Base-by-base conservation (phyloP, 2,113 vertebrate genomes). In the Pollimyrus isidori region DNA sequence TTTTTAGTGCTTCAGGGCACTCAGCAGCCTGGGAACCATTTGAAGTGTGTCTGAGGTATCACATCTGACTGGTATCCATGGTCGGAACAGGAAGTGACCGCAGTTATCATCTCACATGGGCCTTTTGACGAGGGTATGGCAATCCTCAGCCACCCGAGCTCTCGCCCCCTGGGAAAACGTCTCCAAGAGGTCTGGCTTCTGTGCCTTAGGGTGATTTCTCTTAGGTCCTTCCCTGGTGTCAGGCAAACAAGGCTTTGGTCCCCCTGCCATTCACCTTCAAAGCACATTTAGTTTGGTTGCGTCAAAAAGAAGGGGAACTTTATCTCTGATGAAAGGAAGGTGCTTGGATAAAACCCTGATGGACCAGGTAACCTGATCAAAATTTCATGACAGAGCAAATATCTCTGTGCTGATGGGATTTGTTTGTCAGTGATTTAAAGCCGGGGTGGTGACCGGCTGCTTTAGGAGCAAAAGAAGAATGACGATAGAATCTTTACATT, bases 291-390 rank as follows among this genome's bases (percentile, higher is more conserved):
- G 52, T 62, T 89, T 89, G 76, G 19, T 89, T 42, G 26, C 17
- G 39, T 84, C 50, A 52, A 45, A 39, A 58, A 58, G 85, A 46
- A 45, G 53, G 39, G 35, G 35, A 89, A 26, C 88, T 56, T 89
- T 84, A 89, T 89, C 76, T 53, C 7, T 45, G 88, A 89, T 89
- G 50, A 89, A 46, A 89, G 65, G 9, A 83, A 39, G 39, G 30
- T 58, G 88, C 23, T 9, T 26, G 50, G 39, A 52, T 58, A 46
- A 85, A 62, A 23, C 76, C 88, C 42, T 56, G 82, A 76, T 56
- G 53, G 69, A 53, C 80, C n/a, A 80, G 45, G 69, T 69, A n/a
- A 46, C 35, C 76, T 52, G 11, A 42, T 89, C 52, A 89, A 62
- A 85, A 84, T 53, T 84, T 89, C 53, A 83, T 39, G 80, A 62